Evolutionary conservation across 1,140 invertebrate genomes (phyloP).

Genomic region (Drosophila willistoni): DNA sequence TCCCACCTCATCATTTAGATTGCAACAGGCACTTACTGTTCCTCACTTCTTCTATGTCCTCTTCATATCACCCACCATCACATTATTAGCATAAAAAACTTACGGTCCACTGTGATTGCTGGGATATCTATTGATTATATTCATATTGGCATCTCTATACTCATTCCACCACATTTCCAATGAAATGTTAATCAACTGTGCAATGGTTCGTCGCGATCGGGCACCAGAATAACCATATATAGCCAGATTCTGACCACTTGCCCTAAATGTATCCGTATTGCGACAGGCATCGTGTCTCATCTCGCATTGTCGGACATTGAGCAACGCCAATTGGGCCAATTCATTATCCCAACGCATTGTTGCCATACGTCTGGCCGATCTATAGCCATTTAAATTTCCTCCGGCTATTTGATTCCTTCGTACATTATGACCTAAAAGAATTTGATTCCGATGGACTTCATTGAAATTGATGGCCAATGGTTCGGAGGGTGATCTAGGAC

Average conservation of each 20-base stretch:
- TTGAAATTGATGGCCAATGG: conserved; percentile 16
- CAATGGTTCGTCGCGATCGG: neutral
- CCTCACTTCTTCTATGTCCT: too few relatives aligned
- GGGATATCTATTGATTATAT: conserved; percentile 32
- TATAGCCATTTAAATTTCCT: conserved; percentile 26
- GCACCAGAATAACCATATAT: conserved; percentile 29
- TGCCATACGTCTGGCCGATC: conserved; percentile 58
- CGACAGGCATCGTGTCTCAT: conserved; percentile 62
- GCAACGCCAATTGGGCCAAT: conserved; percentile 48
- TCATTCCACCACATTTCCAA: conserved; percentile 48
- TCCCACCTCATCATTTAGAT: too few relatives aligned
- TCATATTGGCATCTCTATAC: conserved; percentile 28
- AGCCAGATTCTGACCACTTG: conserved; percentile 66
- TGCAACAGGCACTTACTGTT: too few relatives aligned
- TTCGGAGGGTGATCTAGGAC: conserved; percentile 35
- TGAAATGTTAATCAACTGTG: conserved; percentile 9
- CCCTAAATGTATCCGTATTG: conserved; percentile 49
- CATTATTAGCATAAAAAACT: neutral
- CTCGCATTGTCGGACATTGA: conserved; percentile 58
- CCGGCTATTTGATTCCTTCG: conserved; percentile 49
- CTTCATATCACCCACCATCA: too few relatives aligned
- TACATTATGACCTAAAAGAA: conserved; percentile 44
- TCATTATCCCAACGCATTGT: conserved; percentile 61
- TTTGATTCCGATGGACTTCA: neutral
- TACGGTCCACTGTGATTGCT: conserved; percentile 23